A percentile compares a stretch with the other conserved stretches of the same genome.
These are phyloP conservation scores for Leuciscus waleckii DNA, from an alignment of 2,797 vertebrate genomes.

Conservation along the genomic window DNA sequence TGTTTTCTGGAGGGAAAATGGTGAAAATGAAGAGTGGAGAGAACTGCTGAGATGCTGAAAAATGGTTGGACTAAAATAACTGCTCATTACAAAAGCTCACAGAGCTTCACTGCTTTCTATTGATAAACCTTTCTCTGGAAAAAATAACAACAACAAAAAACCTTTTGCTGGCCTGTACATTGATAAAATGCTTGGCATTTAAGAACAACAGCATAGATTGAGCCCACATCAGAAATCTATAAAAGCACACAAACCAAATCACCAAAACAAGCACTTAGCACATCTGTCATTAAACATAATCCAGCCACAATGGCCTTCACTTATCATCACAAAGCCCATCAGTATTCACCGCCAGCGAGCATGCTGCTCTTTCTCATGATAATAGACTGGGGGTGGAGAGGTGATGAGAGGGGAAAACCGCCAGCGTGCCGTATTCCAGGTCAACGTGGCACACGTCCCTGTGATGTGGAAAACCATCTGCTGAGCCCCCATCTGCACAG, in stretches of 20 bases:
- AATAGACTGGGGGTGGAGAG: slow-evolving; percentile 61
- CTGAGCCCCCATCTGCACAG: slow-evolving; percentile 35
- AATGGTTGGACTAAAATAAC: slow-evolving; percentile 33
- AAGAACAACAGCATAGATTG: slow-evolving; percentile 18
- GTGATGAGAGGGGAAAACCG: slow-evolving; percentile 32
- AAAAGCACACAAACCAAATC: slow-evolving; percentile 36
- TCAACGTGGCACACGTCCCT: slow-evolving; percentile 32
- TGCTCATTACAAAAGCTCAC: slow-evolving; percentile 1
- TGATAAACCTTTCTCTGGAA: not conserved
- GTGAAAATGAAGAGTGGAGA: not conserved
- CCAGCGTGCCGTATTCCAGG: slow-evolving; percentile 7
- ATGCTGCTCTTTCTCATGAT: slow-evolving; percentile 75
- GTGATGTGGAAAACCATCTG: slow-evolving; percentile 51
- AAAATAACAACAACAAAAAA: not conserved
- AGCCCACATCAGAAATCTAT: slow-evolving; percentile 26
- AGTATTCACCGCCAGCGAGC: slow-evolving; percentile 61
- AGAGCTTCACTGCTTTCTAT: not conserved
- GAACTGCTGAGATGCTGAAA: slow-evolving; percentile 34
- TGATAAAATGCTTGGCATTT: slow-evolving; percentile 24
- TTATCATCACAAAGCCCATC: slow-evolving; percentile 62
- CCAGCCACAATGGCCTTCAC: slow-evolving; percentile 45
- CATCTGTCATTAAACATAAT: slow-evolving; percentile 46
- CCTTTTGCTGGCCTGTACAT: slow-evolving; percentile 4
- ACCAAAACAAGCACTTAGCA: slow-evolving; percentile 43
- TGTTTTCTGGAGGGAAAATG: not conserved